phyloP scores from a whole-genome alignment of 2,113 vertebrate genomes.

The Numenius arquata region DNA sequence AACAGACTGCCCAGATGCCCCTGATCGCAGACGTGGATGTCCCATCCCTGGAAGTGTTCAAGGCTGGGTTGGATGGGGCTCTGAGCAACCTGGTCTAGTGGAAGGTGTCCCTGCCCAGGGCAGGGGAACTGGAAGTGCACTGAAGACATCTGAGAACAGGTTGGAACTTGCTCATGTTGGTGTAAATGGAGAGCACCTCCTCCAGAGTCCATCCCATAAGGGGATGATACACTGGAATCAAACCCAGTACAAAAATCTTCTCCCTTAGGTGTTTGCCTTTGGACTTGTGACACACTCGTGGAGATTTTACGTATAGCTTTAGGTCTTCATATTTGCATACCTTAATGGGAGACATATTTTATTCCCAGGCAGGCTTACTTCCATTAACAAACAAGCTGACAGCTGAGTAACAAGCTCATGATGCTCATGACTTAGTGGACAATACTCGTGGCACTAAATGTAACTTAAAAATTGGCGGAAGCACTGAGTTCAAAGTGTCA shows the following conservation, averaged over 20 bases:
- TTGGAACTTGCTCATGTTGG: accelerated
- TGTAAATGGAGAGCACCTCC: not conserved
- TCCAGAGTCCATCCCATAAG: not conserved
- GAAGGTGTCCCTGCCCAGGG: not conserved
- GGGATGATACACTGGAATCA: not conserved
- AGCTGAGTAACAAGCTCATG: not conserved
- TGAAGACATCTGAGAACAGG: not conserved
- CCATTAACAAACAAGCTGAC: not conserved
- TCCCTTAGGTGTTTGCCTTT: not conserved
- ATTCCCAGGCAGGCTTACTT: not conserved
- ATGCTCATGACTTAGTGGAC: not conserved
- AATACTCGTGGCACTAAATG: not conserved
- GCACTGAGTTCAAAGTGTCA: not conserved
- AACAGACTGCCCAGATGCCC: not conserved
- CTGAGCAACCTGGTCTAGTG: not conserved
- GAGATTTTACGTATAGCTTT: not conserved
- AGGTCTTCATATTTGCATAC: not conserved
- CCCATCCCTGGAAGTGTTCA: not conserved
- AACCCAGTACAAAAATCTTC: not conserved
- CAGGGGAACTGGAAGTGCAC: not conserved
- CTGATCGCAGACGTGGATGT: not conserved
- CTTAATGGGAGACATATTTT: not conserved
- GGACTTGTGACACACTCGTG: not conserved
- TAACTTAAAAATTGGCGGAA: not conserved
- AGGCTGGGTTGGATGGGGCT: not conserved